A percentile compares a stretch with the other conserved stretches of the same genome.
Evolutionary conservation across 2,888 invertebrate species (phyloP).

Genomic region (Elmis aenea): DNA sequence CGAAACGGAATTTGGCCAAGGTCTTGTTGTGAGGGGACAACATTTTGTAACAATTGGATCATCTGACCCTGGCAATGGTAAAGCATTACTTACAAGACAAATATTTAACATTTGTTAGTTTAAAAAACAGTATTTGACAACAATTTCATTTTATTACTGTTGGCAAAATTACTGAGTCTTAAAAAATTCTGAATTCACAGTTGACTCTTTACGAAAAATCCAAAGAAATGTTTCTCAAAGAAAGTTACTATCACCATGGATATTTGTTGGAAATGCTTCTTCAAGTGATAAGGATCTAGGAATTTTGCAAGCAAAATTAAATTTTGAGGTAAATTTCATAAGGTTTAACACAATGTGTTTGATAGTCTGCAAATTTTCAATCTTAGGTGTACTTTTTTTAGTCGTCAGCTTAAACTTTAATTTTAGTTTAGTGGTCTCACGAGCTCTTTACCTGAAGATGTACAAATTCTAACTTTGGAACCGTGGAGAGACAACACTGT

Average conservation of each 20-base stretch:
- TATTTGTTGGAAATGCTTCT: constrained; percentile 13
- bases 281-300: constrained; percentile 46
- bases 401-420: too few relatives aligned
- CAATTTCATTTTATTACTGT: too few relatives aligned
- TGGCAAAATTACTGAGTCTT: too few relatives aligned
- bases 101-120: too few relatives aligned
- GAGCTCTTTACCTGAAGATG: constrained; percentile 56
- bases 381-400: too few relatives aligned
- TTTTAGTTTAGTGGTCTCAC: constrained; percentile 47
- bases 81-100: too few relatives aligned
- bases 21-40: constrained; percentile 61
- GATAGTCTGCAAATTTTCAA: too few relatives aligned
- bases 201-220: too few relatives aligned
- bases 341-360: too few relatives aligned
- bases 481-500: constrained; percentile 58
- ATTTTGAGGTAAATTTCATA: constrained; percentile 34
- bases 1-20: constrained; percentile 62
- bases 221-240: constrained; percentile 47
- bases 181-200: too few relatives aligned
- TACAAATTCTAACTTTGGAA: constrained; percentile 73
- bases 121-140: too few relatives aligned
- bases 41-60: constrained; percentile 50
- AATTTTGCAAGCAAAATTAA: constrained; percentile 23
- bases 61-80: too few relatives aligned
- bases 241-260: constrained; percentile 39